phyloP scores from a whole-genome alignment of 2,888 invertebrate genomes.

The Pristionchus arcanus region DNA sequence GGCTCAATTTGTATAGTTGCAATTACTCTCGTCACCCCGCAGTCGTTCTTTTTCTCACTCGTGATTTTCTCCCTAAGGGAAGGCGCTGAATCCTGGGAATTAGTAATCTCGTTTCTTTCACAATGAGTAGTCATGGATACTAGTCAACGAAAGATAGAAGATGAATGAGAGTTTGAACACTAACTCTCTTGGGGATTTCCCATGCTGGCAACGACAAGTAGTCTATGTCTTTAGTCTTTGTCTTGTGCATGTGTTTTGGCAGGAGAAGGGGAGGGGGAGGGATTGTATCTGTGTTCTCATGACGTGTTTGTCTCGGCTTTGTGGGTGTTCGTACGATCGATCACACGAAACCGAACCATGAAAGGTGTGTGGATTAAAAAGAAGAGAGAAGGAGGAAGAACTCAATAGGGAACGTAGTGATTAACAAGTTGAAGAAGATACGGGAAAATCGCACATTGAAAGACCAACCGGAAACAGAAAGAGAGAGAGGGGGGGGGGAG shows the following conservation, averaged over 20 bases:
- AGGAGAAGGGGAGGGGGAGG: not conserved
- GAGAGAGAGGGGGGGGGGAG: not conserved
- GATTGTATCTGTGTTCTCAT: not conserved
- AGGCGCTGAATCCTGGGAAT: not conserved
- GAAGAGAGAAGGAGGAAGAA: not conserved
- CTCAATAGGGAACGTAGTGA: not conserved
- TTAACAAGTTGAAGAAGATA: not conserved
- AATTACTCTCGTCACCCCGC: not conserved
- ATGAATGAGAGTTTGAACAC: not conserved
- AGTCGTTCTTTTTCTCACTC: not conserved
- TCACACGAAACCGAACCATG: constrained; percentile 7
- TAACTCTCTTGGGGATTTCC: not conserved
- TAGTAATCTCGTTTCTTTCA: not conserved
- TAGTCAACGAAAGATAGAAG: not conserved
- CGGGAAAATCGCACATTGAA: not conserved
- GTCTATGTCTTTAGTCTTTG: not conserved
- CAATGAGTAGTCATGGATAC: not conserved
- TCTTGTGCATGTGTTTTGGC: not conserved
- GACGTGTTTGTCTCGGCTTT: constrained; percentile 5
- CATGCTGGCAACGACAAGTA: not conserved
- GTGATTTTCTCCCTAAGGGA: not conserved
- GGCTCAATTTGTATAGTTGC: not conserved
- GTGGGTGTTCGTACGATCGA: not conserved
- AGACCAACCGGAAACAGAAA: not conserved
- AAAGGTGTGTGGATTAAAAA: constrained; percentile 22